Base-by-base conservation (phyloP, 2,797 vertebrate species). In the Diglossa cyanea region DNA sequence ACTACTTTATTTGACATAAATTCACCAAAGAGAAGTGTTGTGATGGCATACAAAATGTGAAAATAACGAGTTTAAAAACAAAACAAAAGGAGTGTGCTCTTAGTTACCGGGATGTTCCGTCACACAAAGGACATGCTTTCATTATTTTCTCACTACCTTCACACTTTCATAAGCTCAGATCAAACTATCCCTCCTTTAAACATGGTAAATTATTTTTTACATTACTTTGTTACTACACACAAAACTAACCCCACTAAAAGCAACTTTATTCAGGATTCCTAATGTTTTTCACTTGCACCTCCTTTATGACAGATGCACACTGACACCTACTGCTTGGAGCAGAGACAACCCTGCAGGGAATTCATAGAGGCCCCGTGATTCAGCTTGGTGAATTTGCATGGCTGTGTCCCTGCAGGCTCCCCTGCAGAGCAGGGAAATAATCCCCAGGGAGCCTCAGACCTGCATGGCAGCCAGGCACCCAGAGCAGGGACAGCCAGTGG, bases 311-410 rank as follows among this genome's bases (percentile, higher is more conserved):
- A 33, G 67, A 72, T 61, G 76, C 91, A 95, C 93, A 96, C 94
- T 94, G 96, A 96, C 95, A 95, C 74, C 86, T 97, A 96, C 95
- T 94, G 95, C 90, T 90, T 85, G 88, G 62, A 92, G 54, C 28
- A 81, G 35, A 89, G 35, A 79, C 51, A 63, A 51, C 14, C 16
- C 83, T 13, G 25, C 7, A 71, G 24, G 33, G 48, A 28, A 74
- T 70, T 67, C 53, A 55, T 2, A 31, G 4, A 33, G 0, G 2
- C 8, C 53, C 50, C 30, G 28, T 1, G 2, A 53, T 26, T 40
- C 35, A 78, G n/a, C 39, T 31, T 0, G 0, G 31, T 37, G 78
- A 73, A 66, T 89, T 14, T 45, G 39, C 81, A 73, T 20, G 28
- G 44, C 13, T 50, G 16, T 26, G 25, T 13, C 47, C 33, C 9